Conservation (phyloP, 53 echinoderm and acorn worm species). For the Stichopus horrens region DNA sequence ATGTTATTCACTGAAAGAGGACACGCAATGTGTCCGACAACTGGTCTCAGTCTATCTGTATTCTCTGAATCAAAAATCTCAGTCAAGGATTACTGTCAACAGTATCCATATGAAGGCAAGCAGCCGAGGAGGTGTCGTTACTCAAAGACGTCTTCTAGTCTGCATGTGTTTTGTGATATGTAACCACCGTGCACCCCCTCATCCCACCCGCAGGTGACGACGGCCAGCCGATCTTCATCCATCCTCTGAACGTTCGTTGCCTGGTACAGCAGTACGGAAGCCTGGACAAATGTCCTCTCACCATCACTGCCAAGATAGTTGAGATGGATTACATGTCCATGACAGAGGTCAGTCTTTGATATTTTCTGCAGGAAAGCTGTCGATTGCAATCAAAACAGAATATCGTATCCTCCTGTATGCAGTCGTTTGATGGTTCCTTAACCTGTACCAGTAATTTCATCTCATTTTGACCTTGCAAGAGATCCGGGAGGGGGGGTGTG, state of each 20-base stretch:
- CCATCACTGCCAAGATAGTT: constrained; percentile 83
- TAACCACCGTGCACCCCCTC: no score
- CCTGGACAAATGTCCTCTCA: constrained; percentile 75
- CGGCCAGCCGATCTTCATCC: constrained; percentile 85
- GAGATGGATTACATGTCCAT: constrained; percentile 85
- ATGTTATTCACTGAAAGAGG: no score
- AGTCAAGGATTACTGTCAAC: no score
- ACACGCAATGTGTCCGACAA: no score
- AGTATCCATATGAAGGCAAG: no score
- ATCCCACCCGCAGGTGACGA: constrained; percentile 63
- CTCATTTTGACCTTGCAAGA: constrained; percentile 57
- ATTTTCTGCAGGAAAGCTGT: constrained; percentile 68
- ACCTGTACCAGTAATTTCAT: constrained; percentile 62
- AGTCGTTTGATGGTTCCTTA: constrained; percentile 42
- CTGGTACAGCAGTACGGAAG: constrained; percentile 86
- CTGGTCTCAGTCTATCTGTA: no score
- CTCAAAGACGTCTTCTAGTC: no score
- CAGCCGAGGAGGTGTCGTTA: no score
- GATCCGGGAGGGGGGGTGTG: background rate
- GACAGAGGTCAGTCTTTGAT: constrained; percentile 69
- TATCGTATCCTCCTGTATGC: no score
- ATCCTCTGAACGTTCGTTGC: constrained; percentile 87
- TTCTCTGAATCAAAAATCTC: no score
- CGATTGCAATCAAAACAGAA: constrained; percentile 60
- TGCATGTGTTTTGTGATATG: no score